Base-by-base conservation (phyloP, 2,888 invertebrate genomes). In the Caradrina kadenii region DNA sequence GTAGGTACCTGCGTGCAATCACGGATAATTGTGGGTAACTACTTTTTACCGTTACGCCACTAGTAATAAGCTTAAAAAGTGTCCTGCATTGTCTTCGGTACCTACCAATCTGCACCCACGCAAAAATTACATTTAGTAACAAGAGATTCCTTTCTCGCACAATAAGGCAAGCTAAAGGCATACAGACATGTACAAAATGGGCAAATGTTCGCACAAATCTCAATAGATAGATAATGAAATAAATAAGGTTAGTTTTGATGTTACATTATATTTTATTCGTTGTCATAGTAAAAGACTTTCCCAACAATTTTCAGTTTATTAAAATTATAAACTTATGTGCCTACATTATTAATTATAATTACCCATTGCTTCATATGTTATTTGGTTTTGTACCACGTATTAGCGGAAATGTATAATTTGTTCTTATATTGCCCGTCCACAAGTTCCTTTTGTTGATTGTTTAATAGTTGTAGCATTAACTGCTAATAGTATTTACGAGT, bases 391-490 rank as follows among this genome's bases (percentile, higher is more conserved):
- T 39, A 39, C 39, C 2, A 39, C 7, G 1, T 55, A 39, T 63
- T 50, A 22, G 55, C 50, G 21, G 52, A 55, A 64, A 21, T 62
- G 35, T 56, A 64, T 72, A 58, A 69, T 76, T 79, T 76, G 62
- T 74, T 80, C 65, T 69, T 74, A 81, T 82, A 79, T 85, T 83
- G 86, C 88, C 89, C 88, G 90, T 89, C 89, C 90, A 86, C 81
- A 65, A 59, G 69, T 76, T 81, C 53, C 80, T 87, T 82, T 77
- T 69, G 52, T 79, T 72, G 56, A 66, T 83, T 79, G 69, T 79
- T 68, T 77, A 75, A 75, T 87, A 85, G 84, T 84, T 80, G 73
- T 85, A 82, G 82, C 65, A 80, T 80, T 88, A 88, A 85, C 86
- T 81, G 82, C 82, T 83, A 84, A 77, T 77, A 78, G 62, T 73